A percentile compares a stretch with the other conserved stretches of the same genome.
Evolutionary conservation across 2,113 vertebrate genomes (phyloP).

Genomic region (Rynchops niger): DNA sequence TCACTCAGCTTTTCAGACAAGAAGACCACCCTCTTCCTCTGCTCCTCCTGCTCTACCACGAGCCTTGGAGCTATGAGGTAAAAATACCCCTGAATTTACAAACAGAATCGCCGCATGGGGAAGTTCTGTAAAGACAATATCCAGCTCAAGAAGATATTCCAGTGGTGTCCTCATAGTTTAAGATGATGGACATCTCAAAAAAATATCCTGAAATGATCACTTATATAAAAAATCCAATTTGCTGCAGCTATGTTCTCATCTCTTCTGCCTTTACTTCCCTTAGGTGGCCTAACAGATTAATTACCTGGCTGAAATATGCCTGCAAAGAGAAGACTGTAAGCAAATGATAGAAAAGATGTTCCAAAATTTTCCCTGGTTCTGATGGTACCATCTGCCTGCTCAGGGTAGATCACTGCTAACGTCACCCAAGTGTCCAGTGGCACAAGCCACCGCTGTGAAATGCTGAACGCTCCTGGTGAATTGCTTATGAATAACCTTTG

Average conservation of each 20-base stretch:
- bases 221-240: neutral
- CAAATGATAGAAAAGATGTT: neutral
- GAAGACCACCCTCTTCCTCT: neutral
- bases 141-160: neutral
- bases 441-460: neutral
- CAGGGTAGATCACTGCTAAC: neutral
- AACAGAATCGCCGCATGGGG: neutral
- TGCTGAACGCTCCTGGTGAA: neutral
- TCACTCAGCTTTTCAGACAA: neutral
- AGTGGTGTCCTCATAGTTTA: neutral
- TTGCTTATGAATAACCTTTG: neutral
- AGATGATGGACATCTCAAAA: neutral
- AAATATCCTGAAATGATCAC: neutral
- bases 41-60: neutral
- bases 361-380: neutral
- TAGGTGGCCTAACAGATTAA: neutral
- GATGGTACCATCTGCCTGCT: rapidly evolving
- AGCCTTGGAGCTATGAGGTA: neutral
- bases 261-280: neutral
- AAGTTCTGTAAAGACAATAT: neutral
- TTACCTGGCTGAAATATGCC: neutral
- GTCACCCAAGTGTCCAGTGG: neutral
- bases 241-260: neutral
- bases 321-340: neutral
- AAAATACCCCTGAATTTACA: neutral